A percentile compares a stretch with the other conserved stretches of the same genome.
These are phyloP conservation scores for Eristalis tenax DNA, from an alignment of 2,888 invertebrate genomes.

Conservation along the genomic window DNA sequence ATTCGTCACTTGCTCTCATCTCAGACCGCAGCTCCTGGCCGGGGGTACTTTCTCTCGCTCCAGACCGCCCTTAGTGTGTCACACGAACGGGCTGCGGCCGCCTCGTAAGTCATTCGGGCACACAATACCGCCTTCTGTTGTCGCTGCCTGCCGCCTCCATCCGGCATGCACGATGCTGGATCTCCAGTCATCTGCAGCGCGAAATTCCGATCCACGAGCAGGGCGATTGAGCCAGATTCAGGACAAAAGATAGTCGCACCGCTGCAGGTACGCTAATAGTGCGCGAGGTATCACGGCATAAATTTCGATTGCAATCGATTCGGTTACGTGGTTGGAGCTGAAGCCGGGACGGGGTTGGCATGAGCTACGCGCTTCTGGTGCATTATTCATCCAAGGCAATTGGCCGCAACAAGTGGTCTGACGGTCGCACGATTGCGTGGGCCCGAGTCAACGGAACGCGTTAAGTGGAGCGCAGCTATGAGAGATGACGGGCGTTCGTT, in stretches of 20 bases:
- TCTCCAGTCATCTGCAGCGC: slow-evolving; percentile 19
- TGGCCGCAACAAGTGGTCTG: slow-evolving; percentile 57
- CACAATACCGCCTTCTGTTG: not conserved
- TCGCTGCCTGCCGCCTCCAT: not conserved
- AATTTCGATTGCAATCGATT: slow-evolving; percentile 68
- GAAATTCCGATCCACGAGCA: slow-evolving; percentile 11
- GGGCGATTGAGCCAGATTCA: slow-evolving; percentile 51
- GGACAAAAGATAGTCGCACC: slow-evolving; percentile 49
- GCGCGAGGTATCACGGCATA: slow-evolving; percentile 56
- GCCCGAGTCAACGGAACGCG: not conserved
- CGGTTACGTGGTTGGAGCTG: slow-evolving; percentile 16
- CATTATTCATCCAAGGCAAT: slow-evolving; percentile 53
- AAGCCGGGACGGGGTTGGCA: slow-evolving; percentile 12
- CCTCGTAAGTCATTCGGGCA: slow-evolving; percentile 48
- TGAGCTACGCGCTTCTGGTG: slow-evolving; percentile 28
- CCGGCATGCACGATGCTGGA: slow-evolving; percentile 18
- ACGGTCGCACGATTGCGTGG: slow-evolving; percentile 19
- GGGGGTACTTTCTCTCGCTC: slow-evolving; percentile 38
- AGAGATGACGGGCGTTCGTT: slow-evolving; percentile 34
- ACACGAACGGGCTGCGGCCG: slow-evolving; percentile 42
- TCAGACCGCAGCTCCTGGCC: slow-evolving; percentile 37
- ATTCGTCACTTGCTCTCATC: slow-evolving; percentile 48
- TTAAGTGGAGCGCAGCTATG: slow-evolving; percentile 48
- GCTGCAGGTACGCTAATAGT: slow-evolving; percentile 36
- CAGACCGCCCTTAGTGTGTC: slow-evolving; percentile 51